Base-by-base conservation (phyloP, 2,888 invertebrate species). In the Apotomis turbidana region DNA sequence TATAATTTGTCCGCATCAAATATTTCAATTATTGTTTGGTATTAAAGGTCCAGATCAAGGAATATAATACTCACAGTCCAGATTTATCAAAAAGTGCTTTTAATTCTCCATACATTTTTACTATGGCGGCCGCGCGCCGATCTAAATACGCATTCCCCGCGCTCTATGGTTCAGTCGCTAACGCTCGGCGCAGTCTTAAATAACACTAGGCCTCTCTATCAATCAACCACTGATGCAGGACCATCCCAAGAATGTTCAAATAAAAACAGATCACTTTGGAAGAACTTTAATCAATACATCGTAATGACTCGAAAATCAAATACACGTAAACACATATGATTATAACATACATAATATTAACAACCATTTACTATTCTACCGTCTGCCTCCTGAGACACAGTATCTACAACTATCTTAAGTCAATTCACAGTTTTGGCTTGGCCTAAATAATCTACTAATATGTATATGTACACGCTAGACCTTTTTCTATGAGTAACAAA, bases 361-460 rank as follows among this genome's bases (percentile, higher is more conserved):
- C 87, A 86, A 86, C 83, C 86, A 81, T 80, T 74, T 71, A 68
- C 84, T 87, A 87, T 77, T 59, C 84, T 85, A 85, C 61, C 58
- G 51, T 59, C 55, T 60, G 61, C 54, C 57, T 51, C 64, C 77
- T 76, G 77, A 79, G 79, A 85, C 78, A 82, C 75, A 58, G 80
- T 76, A 75, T 51, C 68, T 72, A 72, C n/a, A 51, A 41, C 63
- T 66, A 71, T 49, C 74, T 78, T 76, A 81, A 75, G 71, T 87
- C 85, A 87, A 86, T 87, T 87, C 85, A 84, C 84, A 85, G 81
- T 86, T 66, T 88, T 87, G 87, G 87, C 88, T 85, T 87, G 77
- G 86, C 87, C 89, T 87, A 86, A 74, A 78, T 81, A 77, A 73
- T 77, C 79, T 75, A 79, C 79, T 76, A 78, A 70, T 58, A 74